Conservation (phyloP, 2,888 invertebrate species). For the Amiota communis region DNA sequence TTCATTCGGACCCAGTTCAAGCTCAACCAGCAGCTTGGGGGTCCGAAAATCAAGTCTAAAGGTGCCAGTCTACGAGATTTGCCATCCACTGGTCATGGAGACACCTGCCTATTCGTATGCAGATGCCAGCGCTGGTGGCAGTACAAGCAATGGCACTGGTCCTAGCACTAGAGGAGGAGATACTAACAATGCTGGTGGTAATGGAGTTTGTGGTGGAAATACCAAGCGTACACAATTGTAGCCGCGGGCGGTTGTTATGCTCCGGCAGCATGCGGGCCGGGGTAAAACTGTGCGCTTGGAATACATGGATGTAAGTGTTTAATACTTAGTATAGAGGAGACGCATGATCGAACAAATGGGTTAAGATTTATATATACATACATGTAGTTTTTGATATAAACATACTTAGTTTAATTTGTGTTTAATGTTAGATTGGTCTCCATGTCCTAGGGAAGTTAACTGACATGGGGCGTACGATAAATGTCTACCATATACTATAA, state of each 20-base stretch:
- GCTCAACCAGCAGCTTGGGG: constrained; percentile 70
- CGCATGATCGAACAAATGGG: not conserved
- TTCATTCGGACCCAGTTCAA: constrained; percentile 71
- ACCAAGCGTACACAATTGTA: constrained; percentile 64
- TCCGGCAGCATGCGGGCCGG: constrained; percentile 46
- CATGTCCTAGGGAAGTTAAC: constrained; percentile 12
- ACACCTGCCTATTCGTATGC: constrained; percentile 69
- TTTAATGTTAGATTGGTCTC: not conserved
- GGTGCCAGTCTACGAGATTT: constrained; percentile 72
- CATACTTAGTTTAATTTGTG: not conserved
- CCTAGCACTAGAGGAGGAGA: constrained; percentile 13
- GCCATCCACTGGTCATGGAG: constrained; percentile 74
- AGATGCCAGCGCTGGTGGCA: constrained; percentile 46
- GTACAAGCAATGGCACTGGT: constrained; percentile 33
- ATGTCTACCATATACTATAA: too few species aligned
- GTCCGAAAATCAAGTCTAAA: constrained; percentile 70
- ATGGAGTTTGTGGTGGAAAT: constrained; percentile 27
- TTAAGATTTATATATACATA: not conserved
- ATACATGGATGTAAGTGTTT: constrained; percentile 58
- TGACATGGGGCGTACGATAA: not conserved
- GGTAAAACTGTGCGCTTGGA: constrained; percentile 57
- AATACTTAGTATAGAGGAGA: not conserved
- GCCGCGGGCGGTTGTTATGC: constrained; percentile 56
- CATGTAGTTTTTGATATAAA: constrained; percentile 10
- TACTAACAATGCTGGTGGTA: constrained; percentile 16